Conservation (phyloP, 2,888 invertebrate species). For the Tachina lurida region DNA sequence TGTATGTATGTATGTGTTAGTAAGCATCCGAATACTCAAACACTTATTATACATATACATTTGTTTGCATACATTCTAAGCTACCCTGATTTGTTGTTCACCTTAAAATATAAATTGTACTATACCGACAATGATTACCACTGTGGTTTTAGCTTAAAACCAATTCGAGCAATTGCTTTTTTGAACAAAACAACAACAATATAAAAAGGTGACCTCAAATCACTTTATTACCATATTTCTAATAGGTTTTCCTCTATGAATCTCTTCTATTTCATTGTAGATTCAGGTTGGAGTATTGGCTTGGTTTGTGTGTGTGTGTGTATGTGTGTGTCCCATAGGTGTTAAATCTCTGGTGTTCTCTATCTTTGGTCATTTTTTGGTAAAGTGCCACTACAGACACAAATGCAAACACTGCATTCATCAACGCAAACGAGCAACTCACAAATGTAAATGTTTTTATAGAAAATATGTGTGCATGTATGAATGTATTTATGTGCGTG, state of each 20-base stretch:
- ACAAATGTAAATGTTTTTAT: slow-evolving; percentile 5
- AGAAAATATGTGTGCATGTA: not conserved
- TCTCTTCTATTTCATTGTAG: slow-evolving; percentile 21
- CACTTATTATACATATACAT: not conserved
- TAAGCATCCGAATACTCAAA: not conserved
- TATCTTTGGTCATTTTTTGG: slow-evolving; percentile 57
- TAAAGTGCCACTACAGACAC: slow-evolving; percentile 37
- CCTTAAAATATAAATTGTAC: slow-evolving; percentile 45
- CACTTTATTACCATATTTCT: slow-evolving; percentile 69
- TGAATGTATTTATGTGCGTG: too few relatives aligned
- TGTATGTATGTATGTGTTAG: not conserved
- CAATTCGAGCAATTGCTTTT: slow-evolving; percentile 58
- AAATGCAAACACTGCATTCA: slow-evolving; percentile 20
- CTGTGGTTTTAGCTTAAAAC: slow-evolving; percentile 57
- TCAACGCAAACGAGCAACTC: not conserved
- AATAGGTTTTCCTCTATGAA: slow-evolving; percentile 51
- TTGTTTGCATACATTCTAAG: not conserved
- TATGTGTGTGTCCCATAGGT: slow-evolving; percentile 44
- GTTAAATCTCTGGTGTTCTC: slow-evolving; percentile 62
- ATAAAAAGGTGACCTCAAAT: slow-evolving; percentile 60
- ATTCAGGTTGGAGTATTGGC: not conserved
- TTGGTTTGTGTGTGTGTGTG: slow-evolving; percentile 14
- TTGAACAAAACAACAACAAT: slow-evolving; percentile 41
- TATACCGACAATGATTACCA: slow-evolving; percentile 60
- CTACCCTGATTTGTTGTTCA: slow-evolving; percentile 50